A percentile compares a stretch with the other conserved stretches of the same genome.
phyloP scores from a whole-genome alignment of 2,888 invertebrate species.

The Diaperis boleti region DNA sequence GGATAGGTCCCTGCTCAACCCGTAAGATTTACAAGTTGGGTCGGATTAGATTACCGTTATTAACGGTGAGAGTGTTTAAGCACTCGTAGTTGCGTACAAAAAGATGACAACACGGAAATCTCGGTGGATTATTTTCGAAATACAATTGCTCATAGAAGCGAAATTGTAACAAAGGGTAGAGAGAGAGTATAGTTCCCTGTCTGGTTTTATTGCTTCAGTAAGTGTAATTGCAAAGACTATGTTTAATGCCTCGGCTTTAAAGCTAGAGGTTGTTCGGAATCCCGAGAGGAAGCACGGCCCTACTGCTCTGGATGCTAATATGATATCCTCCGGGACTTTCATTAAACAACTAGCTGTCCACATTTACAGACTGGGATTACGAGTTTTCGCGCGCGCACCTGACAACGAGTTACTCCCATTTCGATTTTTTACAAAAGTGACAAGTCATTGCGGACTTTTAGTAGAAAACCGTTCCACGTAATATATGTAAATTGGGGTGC shows the following conservation, averaged over 20 bases:
- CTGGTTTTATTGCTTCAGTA: slow-evolving; percentile 57
- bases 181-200: slow-evolving; percentile 35
- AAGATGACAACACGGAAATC: slow-evolving; percentile 13
- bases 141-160: slow-evolving; percentile 19
- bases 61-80: slow-evolving; percentile 14
- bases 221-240: slow-evolving; percentile 59
- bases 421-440: slow-evolving; percentile 32
- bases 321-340: slow-evolving; percentile 62
- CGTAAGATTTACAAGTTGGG: slow-evolving; percentile 53
- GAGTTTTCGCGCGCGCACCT: slow-evolving; percentile 42
- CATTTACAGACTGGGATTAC: slow-evolving; percentile 56
- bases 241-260: slow-evolving; percentile 57
- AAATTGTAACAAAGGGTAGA: slow-evolving; percentile 26
- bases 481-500: slow-evolving; percentile 40
- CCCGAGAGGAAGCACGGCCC: slow-evolving; percentile 56
- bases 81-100: slow-evolving; percentile 12
- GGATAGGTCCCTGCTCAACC: slow-evolving; percentile 43
- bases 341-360: slow-evolving; percentile 64
- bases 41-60: slow-evolving; percentile 53
- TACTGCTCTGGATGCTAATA: slow-evolving; percentile 60
- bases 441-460: slow-evolving; percentile 18
- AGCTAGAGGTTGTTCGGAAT: slow-evolving; percentile 55
- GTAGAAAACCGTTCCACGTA: slow-evolving; percentile 18
- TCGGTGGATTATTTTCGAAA: slow-evolving; percentile 32
- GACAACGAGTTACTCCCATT: slow-evolving; percentile 40